Conservation (phyloP, 2,888 invertebrate genomes). For the Himalopsyche tibetana region DNA sequence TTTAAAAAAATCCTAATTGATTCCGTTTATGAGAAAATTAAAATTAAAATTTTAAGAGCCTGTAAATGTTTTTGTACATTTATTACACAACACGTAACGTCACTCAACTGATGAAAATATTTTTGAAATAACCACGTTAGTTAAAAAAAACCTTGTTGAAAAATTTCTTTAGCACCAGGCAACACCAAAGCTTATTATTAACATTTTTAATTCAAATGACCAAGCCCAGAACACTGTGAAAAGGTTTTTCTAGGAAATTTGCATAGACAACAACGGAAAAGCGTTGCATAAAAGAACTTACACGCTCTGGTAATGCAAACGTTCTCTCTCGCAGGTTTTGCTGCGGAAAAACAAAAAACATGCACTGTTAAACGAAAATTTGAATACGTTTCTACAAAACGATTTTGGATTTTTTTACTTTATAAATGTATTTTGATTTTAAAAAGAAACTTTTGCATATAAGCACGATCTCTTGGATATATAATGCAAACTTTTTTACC, state of each 20-base stretch:
- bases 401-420: neutral
- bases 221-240: neutral
- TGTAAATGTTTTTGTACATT: neutral
- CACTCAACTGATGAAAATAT: neutral
- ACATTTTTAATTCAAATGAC: conserved; percentile 30
- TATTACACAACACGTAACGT: neutral
- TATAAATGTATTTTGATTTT: neutral
- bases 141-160: neutral
- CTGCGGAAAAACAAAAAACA: neutral
- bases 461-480: too few relatives aligned
- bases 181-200: conserved; percentile 18
- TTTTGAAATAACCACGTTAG: neutral
- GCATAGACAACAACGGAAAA: neutral
- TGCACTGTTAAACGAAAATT: neutral
- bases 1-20: too few relatives aligned
- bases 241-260: conserved; percentile 14
- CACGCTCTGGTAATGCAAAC: conserved; percentile 3
- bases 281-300: conserved; percentile 7
- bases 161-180: neutral
- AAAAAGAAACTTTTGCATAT: neutral
- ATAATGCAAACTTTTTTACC: too few relatives aligned
- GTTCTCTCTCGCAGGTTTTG: neutral
- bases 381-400: neutral
- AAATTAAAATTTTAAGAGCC: too few relatives aligned
- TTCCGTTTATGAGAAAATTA: too few relatives aligned